phyloP scores from a whole-genome alignment of 2,797 vertebrate species.

The Sebastes wilsoni region DNA sequence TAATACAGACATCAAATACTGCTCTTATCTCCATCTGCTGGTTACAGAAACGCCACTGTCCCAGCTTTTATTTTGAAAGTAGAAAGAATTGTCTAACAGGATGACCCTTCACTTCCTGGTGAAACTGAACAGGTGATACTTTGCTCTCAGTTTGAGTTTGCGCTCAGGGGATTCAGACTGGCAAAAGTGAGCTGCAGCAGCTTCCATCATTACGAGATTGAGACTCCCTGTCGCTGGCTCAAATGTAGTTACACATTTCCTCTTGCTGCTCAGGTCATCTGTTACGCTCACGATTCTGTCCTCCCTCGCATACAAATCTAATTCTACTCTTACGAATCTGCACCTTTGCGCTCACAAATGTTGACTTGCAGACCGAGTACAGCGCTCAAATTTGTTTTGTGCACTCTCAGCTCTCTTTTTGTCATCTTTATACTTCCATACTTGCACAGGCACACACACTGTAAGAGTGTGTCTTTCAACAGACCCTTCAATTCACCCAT shows the following conservation, averaged over 20 bases:
- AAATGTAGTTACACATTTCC: not conserved
- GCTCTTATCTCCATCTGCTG: not conserved
- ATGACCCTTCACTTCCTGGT: not conserved
- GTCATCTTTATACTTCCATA: not conserved
- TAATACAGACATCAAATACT: not conserved
- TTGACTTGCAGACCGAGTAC: not conserved
- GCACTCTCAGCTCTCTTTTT: not conserved
- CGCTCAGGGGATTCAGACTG: not conserved
- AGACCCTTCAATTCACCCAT: slow-evolving; percentile 73
- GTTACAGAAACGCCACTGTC: not conserved
- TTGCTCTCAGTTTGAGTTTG: too few relatives aligned
- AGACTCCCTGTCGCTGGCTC: not conserved
- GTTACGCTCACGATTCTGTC: not conserved
- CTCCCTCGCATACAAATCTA: not conserved
- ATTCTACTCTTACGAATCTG: not conserved
- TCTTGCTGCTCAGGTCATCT: not conserved
- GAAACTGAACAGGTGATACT: not conserved
- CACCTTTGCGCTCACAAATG: not conserved
- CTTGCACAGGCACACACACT: slow-evolving; percentile 1
- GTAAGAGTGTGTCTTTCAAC: slow-evolving; percentile 14
- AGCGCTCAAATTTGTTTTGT: not conserved
- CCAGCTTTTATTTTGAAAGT: not conserved
- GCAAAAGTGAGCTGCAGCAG: not conserved
- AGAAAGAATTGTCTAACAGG: accelerated
- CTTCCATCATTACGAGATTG: not conserved